These are phyloP conservation scores for Alcedo quadribrachys DNA, from an alignment of 2,797 vertebrate species.

Conservation along the genomic window DNA sequence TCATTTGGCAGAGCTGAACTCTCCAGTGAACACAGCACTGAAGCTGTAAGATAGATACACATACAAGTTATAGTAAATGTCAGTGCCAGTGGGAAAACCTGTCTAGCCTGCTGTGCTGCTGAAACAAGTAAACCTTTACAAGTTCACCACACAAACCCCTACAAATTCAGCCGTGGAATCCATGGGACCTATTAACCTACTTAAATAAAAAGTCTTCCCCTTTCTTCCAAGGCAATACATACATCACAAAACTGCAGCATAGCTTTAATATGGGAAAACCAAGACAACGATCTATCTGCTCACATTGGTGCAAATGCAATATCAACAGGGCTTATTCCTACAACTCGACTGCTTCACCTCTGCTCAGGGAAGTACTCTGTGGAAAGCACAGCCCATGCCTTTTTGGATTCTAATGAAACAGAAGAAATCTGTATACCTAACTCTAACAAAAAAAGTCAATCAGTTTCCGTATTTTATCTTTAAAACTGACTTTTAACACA, in stretches of 20 bases:
- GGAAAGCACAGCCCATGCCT: neutral
- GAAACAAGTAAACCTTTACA: conserved; percentile 26
- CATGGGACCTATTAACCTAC: neutral
- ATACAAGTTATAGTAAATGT: conserved; percentile 59
- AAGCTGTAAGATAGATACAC: conserved; percentile 5
- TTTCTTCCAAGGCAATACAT: neutral
- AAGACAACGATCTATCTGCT: neutral
- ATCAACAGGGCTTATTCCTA: neutral
- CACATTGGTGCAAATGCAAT: neutral
- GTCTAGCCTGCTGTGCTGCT: conserved; percentile 39
- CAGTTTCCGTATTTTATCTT: neutral
- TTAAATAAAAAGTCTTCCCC: neutral
- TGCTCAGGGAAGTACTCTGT: neutral
- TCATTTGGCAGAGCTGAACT: conserved; percentile 17
- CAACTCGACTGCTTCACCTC: neutral
- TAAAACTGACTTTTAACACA: neutral
- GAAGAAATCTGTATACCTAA: neutral
- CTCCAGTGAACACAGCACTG: conserved; percentile 5
- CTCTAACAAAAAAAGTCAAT: neutral
- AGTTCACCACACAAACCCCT: conserved; percentile 44
- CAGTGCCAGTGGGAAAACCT: conserved; percentile 55
- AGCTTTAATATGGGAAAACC: neutral
- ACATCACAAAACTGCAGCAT: neutral
- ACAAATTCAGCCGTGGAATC: conserved; percentile 14
- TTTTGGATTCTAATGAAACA: neutral